Conservation (phyloP, 2,113 vertebrate species). For the Corythornis madagascariensis region DNA sequence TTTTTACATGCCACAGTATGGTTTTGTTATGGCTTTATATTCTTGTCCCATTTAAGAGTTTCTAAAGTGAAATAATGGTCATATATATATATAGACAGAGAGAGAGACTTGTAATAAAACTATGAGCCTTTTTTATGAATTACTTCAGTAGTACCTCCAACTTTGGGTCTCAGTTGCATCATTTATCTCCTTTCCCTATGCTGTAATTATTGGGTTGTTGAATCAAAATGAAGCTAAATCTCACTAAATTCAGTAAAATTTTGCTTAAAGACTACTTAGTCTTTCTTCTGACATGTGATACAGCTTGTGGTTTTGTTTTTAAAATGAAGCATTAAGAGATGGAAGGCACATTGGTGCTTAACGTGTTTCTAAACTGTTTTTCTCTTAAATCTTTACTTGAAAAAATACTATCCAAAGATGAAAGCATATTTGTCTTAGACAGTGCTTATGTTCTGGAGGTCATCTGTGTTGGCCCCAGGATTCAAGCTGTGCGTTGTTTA, state of each 20-base stretch:
- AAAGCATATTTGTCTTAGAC: slow-evolving; percentile 68
- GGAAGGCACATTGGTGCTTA: slow-evolving; percentile 52
- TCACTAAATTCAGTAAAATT: background rate
- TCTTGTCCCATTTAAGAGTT: background rate
- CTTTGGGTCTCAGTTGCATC: background rate
- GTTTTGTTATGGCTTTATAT: background rate
- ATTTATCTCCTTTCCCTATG: background rate
- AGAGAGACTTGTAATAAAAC: background rate
- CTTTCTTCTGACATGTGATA: slow-evolving; percentile 45
- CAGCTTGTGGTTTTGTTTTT: slow-evolving; percentile 53
- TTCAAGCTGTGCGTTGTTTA: slow-evolving; percentile 74
- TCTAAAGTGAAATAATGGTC: background rate
- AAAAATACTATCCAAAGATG: slow-evolving; percentile 60
- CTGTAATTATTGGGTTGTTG: background rate
- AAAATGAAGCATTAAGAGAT: slow-evolving; percentile 38
- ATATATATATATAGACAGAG: too few relatives aligned
- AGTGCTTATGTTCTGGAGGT: slow-evolving; percentile 67
- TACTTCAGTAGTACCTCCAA: background rate
- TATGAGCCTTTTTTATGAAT: background rate
- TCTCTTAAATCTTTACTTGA: slow-evolving; percentile 68
- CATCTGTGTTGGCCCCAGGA: slow-evolving; percentile 59
- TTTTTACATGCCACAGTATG: background rate
- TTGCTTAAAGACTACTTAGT: background rate
- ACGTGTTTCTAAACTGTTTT: slow-evolving; percentile 52
- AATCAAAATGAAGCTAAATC: slow-evolving; percentile 1